Percentiles rank a stretch among this genome's conserved stretches.
phyloP scores from a whole-genome alignment of 2,113 vertebrate species.

The Elephas maximus region DNA sequence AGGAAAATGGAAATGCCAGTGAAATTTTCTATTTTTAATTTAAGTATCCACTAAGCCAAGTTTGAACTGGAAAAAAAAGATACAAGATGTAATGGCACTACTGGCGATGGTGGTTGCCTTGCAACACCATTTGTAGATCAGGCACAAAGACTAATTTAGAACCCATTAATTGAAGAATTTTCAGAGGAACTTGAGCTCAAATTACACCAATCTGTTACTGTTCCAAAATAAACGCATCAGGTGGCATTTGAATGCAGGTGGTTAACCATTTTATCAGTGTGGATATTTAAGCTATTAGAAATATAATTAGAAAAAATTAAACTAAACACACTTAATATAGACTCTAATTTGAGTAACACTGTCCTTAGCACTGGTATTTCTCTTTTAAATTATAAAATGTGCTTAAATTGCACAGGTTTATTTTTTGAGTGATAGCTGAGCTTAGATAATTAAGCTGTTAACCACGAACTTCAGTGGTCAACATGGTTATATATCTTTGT shows the following conservation, averaged over 20 bases:
- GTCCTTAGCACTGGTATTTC: conserved; percentile 88
- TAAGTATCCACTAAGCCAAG: conserved; percentile 6
- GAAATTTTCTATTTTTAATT: conserved; percentile 72
- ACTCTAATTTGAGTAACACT: conserved; percentile 83
- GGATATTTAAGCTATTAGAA: conserved; percentile 90
- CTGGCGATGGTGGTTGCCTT: conserved; percentile 57
- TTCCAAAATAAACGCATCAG: conserved; percentile 91
- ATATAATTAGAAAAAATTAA: conserved; percentile 93
- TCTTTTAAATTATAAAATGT: conserved; percentile 85
- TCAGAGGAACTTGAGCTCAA: conserved; percentile 85
- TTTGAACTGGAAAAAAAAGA: background rate
- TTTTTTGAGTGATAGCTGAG: conserved; percentile 89
- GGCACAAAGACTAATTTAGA: conserved; percentile 85
- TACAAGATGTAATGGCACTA: background rate
- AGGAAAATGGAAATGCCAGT: conserved; percentile 46
- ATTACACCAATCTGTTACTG: conserved; percentile 88
- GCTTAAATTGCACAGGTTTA: conserved; percentile 85
- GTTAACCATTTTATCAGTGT: conserved; percentile 89
- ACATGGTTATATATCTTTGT: conserved; percentile 88
- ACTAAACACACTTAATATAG: conserved; percentile 88
- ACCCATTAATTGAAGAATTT: conserved; percentile 85
- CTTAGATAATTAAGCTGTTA: conserved; percentile 91
- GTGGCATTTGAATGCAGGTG: conserved; percentile 90
- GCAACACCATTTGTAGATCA: conserved; percentile 55
- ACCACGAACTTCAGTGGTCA: conserved; percentile 90